Base-by-base conservation (phyloP, 2,888 invertebrate species). In the Tenthredo distinguenda region DNA sequence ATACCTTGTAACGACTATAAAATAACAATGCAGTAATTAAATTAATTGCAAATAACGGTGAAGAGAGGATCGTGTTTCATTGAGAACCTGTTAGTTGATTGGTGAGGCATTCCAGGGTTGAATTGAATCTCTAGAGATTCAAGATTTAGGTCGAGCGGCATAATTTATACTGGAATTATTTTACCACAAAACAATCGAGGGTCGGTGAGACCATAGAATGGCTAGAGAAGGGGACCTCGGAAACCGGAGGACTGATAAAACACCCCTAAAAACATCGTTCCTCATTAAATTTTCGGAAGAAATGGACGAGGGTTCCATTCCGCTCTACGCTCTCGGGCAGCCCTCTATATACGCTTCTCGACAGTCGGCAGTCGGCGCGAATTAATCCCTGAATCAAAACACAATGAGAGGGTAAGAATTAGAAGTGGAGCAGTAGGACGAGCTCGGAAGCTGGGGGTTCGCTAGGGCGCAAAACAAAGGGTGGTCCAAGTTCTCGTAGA, bases 311-410 rank as follows among this genome's bases (percentile, higher is more conserved):
- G 83, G 65, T 83, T 65, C n/a, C 65, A 81, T 81, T 81, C 65
- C 43, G 31, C 26, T 43, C n/a, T 68, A 31, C 68, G 68, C 37
- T 71, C 18, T 18, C 68, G 34, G 18, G 68, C 26, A 31, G 26
- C 34, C 47, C 26, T 34, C 18, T 62, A 62, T 62, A 26, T 62
- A 58, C 62, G n/a, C 31, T 55, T 18, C 47, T 40, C 50, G 77
- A 43, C 83, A 83, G 65, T 68, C 71, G 68, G 34, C 71, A 68
- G 65, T 71, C 68, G 50, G 83, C 31, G 47, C 68, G 83, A 68
- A 83, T 83, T 83, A 83, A 83, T 83, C 50, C 83, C 47, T 62
- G 68, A 83, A 83, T 83, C 83, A 83, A 83, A 83, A 83, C 83
- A 83, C 68, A 83, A 71, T 71, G 83, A 71, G 71, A 71, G 83